phyloP scores from a whole-genome alignment of 2,888 invertebrate species.

The Tuberolachnus salignus region DNA sequence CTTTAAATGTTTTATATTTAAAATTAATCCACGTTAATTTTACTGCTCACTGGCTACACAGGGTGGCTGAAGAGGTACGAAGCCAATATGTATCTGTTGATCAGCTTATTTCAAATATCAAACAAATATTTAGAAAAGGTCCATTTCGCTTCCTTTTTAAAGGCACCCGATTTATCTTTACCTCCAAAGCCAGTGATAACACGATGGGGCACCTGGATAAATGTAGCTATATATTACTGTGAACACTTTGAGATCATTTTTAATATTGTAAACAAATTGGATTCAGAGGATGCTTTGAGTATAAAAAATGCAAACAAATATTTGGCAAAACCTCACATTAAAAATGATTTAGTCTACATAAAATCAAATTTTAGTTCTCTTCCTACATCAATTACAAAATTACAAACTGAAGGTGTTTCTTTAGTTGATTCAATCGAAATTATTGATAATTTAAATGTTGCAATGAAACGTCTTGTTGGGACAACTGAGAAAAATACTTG shows the following conservation, averaged over 20 bases:
- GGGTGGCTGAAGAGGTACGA: not conserved
- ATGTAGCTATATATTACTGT: too few relatives aligned
- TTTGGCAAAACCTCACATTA: not conserved
- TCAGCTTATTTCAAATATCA: not conserved
- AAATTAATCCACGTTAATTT: too few relatives aligned
- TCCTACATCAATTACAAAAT: constrained; percentile 19
- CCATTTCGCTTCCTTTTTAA: not conserved
- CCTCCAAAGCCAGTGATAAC: constrained; percentile 1
- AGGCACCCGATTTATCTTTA: not conserved
- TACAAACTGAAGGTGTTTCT: constrained; percentile 16
- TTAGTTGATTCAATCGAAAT: constrained; percentile 5
- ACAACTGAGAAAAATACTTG: constrained; percentile 20
- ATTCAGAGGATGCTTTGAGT: constrained; percentile 11
- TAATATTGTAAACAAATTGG: constrained; percentile 7
- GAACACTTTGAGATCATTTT: too few relatives aligned
- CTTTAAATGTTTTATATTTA: not conserved
- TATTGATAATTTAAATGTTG: constrained; percentile 10
- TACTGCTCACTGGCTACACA: too few relatives aligned
- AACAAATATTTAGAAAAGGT: not conserved
- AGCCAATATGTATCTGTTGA: not conserved
- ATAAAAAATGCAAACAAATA: constrained; percentile 11
- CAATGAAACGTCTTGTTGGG: constrained; percentile 16
- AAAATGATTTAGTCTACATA: constrained; percentile 11
- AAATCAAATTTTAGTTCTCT: constrained; percentile 9
- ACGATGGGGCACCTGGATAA: constrained; percentile 4